Evolutionary conservation across 2,113 vertebrate genomes (phyloP), one percentile per base, ranked within the genome.

Genomic region (Gila orcuttii): DNA sequence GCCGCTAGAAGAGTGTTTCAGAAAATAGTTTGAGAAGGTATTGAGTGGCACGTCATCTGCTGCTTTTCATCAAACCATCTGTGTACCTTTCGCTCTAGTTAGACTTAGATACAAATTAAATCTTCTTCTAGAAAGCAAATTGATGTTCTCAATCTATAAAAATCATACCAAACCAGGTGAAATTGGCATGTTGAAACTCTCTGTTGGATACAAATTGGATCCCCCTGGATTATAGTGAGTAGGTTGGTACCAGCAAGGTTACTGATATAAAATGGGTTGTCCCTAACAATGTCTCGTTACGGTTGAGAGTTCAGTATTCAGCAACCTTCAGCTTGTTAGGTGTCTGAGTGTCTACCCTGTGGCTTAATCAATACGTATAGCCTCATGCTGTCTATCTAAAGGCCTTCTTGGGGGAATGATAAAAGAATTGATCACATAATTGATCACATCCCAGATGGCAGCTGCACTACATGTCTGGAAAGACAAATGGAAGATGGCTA

Each of bases 351-450:
- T 82, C 36, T 13, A 55, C 68, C 80, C 59, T 45, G 39, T 55
- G 36, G 71, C 71, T 68, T 77, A 79, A 89, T 89, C 85, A 74
- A 89, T 89, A 89, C 66, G 71, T 68, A 87, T 74, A 71, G 21
- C 50, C 50, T 83, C 50, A 19, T 73, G 71, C 52, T 88, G 60
- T 82, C 60, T 59, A 85, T 89, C 78, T 33, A 50, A 64, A 85
- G 78, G 47, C 11, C 71, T 78, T 87, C 83, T 86, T 50, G 12
- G 31, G 88, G 79, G 82, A 87, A 75, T 82, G 59, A 86, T 74
- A 75, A 79, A 86, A 17, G 28, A 75, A 89, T 89, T 82, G 85
- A 89, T 89, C 59, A 52, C 64, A 74, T 74, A 75, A 89, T 89
- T 82, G 85, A 89, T 89, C 59, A 52, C 64, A 74, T 74, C 36